Evolutionary conservation across 2,888 invertebrate genomes (phyloP).

Genomic region (Aspidiotus rigidus): DNA sequence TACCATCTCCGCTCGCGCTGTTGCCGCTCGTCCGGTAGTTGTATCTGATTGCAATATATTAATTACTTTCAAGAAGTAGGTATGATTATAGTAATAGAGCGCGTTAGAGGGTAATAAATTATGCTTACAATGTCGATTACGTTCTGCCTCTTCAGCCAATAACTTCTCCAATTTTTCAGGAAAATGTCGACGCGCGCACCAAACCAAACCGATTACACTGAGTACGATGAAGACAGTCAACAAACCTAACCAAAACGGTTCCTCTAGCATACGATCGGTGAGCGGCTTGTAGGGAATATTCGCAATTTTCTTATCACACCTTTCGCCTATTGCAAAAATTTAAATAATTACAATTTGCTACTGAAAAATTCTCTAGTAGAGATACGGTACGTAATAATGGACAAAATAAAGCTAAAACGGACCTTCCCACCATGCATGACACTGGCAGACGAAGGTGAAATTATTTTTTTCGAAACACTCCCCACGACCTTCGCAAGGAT

Average conservation of each 20-base stretch:
- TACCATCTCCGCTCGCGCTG: constrained; percentile 15
- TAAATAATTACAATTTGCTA: no score
- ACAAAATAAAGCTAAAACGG: constrained; percentile 15
- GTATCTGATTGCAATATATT: constrained; percentile 6
- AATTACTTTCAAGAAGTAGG: not conserved
- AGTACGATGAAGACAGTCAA: constrained; percentile 74
- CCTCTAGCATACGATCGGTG: constrained; percentile 71
- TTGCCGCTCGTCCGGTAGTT: constrained; percentile 11
- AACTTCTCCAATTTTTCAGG: constrained; percentile 77
- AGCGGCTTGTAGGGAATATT: constrained; percentile 62
- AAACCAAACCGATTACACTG: constrained; percentile 66
- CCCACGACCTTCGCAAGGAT: constrained; percentile 66
- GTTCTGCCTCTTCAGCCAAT: constrained; percentile 66
- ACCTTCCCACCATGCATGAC: constrained; percentile 68
- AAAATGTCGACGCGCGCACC: constrained; percentile 77
- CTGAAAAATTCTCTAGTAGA: no score
- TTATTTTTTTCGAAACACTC: constrained; percentile 60
- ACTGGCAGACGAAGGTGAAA: constrained; percentile 55
- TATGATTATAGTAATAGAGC: no score
- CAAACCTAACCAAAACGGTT: constrained; percentile 81
- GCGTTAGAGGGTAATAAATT: not conserved
- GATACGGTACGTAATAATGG: no score
- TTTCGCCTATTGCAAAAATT: constrained; percentile 43
- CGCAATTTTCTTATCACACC: constrained; percentile 60
- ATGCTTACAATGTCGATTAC: constrained; percentile 53